Evolutionary conservation across 2,888 invertebrate species (phyloP).

Genomic region (Steinernema carpocapsae): DNA sequence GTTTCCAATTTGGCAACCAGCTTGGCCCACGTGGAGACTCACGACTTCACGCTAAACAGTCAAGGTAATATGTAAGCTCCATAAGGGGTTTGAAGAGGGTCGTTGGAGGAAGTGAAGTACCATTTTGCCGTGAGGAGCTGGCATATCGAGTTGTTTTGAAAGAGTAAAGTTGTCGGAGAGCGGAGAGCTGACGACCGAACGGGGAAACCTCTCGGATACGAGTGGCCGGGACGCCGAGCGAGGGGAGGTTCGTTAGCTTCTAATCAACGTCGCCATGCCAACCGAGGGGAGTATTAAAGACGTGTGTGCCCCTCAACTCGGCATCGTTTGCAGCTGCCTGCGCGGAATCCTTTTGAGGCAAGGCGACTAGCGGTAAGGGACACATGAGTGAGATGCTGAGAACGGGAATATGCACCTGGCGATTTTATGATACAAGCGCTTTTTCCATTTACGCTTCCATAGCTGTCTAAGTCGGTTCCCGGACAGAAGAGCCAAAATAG

Average conservation of each 20-base stretch:
- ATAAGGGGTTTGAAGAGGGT: no score
- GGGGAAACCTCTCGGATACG: background rate
- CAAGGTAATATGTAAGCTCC: background rate
- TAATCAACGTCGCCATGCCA: constrained; percentile 33
- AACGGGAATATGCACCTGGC: no score
- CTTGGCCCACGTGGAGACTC: constrained; percentile 46
- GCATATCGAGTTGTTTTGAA: constrained; percentile 10
- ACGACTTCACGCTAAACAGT: constrained; percentile 26
- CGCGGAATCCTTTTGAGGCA: no score
- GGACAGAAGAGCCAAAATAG: no score
- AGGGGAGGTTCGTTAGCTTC: constrained; percentile 15
- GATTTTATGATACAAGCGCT: no score
- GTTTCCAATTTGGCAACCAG: constrained; percentile 56
- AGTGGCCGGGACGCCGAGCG: background rate
- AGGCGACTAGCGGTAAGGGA: no score
- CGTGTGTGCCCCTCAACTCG: background rate
- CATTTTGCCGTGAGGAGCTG: constrained; percentile 22
- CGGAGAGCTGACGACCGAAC: background rate
- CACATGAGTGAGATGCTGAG: no score
- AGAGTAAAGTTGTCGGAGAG: background rate
- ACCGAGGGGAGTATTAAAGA: background rate
- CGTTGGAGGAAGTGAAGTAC: background rate
- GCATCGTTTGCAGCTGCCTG: background rate
- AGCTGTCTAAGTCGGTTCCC: no score
- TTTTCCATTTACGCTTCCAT: no score